phyloP scores from a whole-genome alignment of 2,797 vertebrate species.

The Distichodus sexfasciatus region DNA sequence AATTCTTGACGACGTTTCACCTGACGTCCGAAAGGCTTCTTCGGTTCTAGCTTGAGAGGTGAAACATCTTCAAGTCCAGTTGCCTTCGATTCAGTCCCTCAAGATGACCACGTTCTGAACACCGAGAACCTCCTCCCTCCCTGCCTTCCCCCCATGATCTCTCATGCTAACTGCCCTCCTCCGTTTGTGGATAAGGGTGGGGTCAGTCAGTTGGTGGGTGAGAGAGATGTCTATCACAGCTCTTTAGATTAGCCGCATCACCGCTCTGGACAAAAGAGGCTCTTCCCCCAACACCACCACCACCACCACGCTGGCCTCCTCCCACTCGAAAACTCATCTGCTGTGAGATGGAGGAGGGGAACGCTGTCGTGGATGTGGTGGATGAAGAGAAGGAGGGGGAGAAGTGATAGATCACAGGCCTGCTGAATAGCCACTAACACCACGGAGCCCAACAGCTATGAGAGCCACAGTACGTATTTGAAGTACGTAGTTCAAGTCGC shows the following conservation, averaged over 20 bases:
- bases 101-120: neutral
- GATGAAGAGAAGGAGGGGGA: too few relatives aligned
- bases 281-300: neutral
- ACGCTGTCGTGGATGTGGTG: too few relatives aligned
- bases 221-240: slow-evolving; percentile 51
- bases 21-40: too few relatives aligned
- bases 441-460: too few relatives aligned
- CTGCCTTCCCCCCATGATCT: slow-evolving; percentile 24
- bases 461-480: too few relatives aligned
- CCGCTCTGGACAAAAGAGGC: slow-evolving; percentile 46
- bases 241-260: slow-evolving; percentile 54
- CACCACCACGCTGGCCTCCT: slow-evolving; percentile 18
- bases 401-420: too few relatives aligned
- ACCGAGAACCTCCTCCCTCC: neutral
- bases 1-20: too few relatives aligned
- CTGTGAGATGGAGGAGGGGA: slow-evolving; percentile 35
- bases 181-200: slow-evolving; percentile 33
- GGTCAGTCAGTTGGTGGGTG: slow-evolving; percentile 19
- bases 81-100: too few relatives aligned
- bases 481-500: too few relatives aligned
- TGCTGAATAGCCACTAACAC: too few relatives aligned
- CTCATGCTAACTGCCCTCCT: slow-evolving; percentile 43
- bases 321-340: neutral
- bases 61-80: too few relatives aligned
- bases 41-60: too few relatives aligned